Base-by-base conservation (phyloP, 2,888 invertebrate genomes). In the Trissoscelio sp. region DNA sequence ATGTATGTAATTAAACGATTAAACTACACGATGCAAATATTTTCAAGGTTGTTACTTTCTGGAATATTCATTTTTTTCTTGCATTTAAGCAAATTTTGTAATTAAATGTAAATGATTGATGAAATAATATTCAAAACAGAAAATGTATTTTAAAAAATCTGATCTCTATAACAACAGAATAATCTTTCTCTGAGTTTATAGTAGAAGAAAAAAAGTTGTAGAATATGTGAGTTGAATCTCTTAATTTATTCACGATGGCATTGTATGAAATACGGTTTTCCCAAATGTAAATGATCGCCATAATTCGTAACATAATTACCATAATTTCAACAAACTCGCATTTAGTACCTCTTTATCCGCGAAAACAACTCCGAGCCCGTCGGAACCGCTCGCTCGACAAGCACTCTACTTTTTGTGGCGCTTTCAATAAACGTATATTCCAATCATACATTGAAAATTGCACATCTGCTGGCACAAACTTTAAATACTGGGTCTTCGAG, bases 401-500 rank as follows among this genome's bases (percentile, higher is more conserved):
- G 22, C 39, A 39, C 39, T 58, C 37, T 18, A 46, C 48, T 78
- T 73, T 79, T 72, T 67, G 58, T 60, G 20, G 34, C 34, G 44
- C 66, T 73, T 75, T 72, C 75, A 70, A 75, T 75, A 75, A 81
- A 39, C 75, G 80, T 64, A 58, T 62, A 69, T 57, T 69, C 69
- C 70, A 75, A 70, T 80, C 80, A 58, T 81, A 72, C 70, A 69
- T 64, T 37, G 70, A 62, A 70, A 69, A 75, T 64, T 66, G 75
- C 75, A 60, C 80, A 81, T 75, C 75, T 75, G 80, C 80, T 57
- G 42, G 72, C 72, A 31, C 57, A 67, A 70, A 75, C 60, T 75
- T 69, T 77, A 81, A 81, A 77, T 66, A 62, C 62, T 34, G 67
- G 37, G 75, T 62, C 70, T 64, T 64, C 51, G 22, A 72, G 14